Base-by-base conservation (phyloP, 35 echinoderm and acorn worm genomes). In the Heliocidaris tuberculata region DNA sequence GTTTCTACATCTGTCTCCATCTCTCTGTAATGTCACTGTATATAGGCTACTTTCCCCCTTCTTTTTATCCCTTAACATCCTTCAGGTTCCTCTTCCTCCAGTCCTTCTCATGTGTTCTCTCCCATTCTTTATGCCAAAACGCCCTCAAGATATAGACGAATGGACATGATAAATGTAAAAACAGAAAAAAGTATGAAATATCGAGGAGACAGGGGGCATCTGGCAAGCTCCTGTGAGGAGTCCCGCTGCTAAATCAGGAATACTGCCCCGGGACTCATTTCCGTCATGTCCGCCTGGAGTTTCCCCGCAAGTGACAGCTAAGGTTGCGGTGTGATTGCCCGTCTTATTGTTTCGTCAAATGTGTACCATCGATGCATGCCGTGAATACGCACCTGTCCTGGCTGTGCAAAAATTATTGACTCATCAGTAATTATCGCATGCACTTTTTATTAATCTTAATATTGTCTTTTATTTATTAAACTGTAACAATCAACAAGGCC, bases 241-340 rank as follows among this genome's bases (percentile, higher is more conserved):
- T 78, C 65, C 65, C 65, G 65, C 65, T 78, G 65, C 65, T 78
- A 78, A n/a, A 27, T 78, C 65, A 78, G 65, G 65, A 78, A 78
- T 24, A 78, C 19, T 78, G 65, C 65, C 65, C 65, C 65, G 65
- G 65, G 65, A 78, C 65, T 78, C 65, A n/a, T 78, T 78, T 78
- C 65, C 65, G 65, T n/a, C 65, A 78, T n/a, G 21, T 78, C 65
- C 65, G 65, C 65, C 7, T 21, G 27, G 17, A 78, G n/a, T 21
- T 78, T 78, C 60, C 65, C 27, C 19, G 12, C 21, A 78, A 78
- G 65, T 78, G 65, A 78, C 65, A 78, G 65, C 65, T 56, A 8
- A 78, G 65, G 65, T 78, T 78, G 7, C 65, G 3, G 3, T 78
- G 7, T 78, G 21, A 78, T 78, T 56, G 11, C 52, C 52, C 6